Evolutionary conservation across 2,113 vertebrate species (phyloP).

Genomic region (Chionodraco myersi): DNA sequence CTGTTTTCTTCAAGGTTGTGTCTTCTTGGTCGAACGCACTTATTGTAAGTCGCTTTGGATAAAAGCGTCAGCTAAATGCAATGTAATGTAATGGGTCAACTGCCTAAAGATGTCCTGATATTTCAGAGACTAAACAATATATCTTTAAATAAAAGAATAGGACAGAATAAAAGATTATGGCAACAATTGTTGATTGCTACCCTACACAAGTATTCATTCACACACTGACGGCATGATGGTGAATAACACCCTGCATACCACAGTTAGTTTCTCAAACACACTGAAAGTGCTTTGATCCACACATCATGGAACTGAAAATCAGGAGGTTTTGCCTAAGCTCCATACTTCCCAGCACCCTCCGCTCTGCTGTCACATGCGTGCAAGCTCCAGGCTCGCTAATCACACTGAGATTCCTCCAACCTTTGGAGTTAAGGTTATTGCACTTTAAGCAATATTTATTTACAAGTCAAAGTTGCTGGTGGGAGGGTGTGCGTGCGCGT

Average conservation of each 20-base stretch:
- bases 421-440: constrained; percentile 55
- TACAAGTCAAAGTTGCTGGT: constrained; percentile 48
- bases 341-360: background rate
- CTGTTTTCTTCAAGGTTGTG: too few species aligned
- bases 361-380: constrained; percentile 46
- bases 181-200: background rate
- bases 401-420: constrained; percentile 48
- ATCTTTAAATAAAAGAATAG: background rate
- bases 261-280: background rate
- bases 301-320: constrained; percentile 8
- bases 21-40: too few species aligned
- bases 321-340: constrained; percentile 13
- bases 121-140: background rate
- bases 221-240: background rate
- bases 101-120: background rate
- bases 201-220: background rate
- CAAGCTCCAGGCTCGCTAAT: constrained; percentile 66
- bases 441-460: constrained; percentile 62
- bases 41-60: too few species aligned
- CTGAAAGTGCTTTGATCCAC: constrained; percentile 18
- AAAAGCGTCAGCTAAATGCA: too few species aligned
- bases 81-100: too few species aligned
- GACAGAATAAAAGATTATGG: background rate
- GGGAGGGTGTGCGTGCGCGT: background rate
- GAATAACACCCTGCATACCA: background rate